Evolutionary conservation across 35 echinoderm and acorn worm species (phyloP).

Genomic region (Eucidaris tribuloides): DNA sequence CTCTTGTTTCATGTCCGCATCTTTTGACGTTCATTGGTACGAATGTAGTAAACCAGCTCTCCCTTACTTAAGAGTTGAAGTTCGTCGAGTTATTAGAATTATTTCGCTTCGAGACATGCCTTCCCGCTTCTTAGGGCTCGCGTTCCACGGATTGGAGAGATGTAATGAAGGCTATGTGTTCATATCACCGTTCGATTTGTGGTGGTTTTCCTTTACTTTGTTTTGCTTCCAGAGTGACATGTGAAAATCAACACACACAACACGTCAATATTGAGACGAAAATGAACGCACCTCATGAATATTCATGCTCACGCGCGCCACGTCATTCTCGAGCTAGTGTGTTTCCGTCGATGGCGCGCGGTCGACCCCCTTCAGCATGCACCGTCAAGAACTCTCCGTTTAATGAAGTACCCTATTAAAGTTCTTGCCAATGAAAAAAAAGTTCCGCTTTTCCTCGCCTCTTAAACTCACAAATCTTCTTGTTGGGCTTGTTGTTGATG

Average conservation of each 20-base stretch:
- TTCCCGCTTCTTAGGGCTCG: too few relatives aligned
- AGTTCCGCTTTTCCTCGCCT: slow-evolving; percentile 34
- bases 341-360: slow-evolving; percentile 14
- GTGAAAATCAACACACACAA: background rate
- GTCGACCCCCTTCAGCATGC: background rate
- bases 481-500: slow-evolving; percentile 19
- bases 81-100: too few relatives aligned
- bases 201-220: slow-evolving; percentile 36
- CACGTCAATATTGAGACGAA: background rate
- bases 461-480: slow-evolving; percentile 33
- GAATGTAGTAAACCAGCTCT: too few relatives aligned
- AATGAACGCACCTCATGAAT: background rate
- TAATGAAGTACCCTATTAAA: slow-evolving; percentile 30
- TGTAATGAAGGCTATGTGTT: too few relatives aligned
- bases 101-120: too few relatives aligned
- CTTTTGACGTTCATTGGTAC: too few relatives aligned
- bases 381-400: slow-evolving; percentile 16
- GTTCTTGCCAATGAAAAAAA: slow-evolving; percentile 20
- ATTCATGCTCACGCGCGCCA: slow-evolving; percentile 1
- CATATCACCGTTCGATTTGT: slow-evolving; percentile 24
- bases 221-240: slow-evolving; percentile 5
- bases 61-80: too few relatives aligned
- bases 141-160: too few relatives aligned
- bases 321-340: slow-evolving; percentile 18
- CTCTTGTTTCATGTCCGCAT: too few relatives aligned